Evolutionary conservation across 2,113 vertebrate genomes (phyloP), one percentile per base, ranked within the genome.

Genomic region (Strigops habroptila): DNA sequence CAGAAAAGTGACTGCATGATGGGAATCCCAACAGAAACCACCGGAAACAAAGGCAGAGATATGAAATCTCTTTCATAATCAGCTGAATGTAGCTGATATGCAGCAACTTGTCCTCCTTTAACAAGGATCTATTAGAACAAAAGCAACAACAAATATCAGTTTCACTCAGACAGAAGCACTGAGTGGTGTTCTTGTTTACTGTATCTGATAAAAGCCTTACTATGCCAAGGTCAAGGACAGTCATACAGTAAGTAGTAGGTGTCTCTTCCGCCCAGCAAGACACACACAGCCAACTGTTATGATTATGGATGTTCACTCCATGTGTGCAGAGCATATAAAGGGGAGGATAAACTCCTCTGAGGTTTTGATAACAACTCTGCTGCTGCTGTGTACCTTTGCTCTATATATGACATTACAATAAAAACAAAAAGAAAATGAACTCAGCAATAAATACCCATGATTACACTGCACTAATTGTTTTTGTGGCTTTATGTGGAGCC

Each of bases 1-100:
- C 63, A 55, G 80, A n/a, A 85, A 86, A 91, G 85, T 18, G 55
- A 62, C 80, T 85, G 88, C 90, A 85, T 75, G 81, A 80, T 64
- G 86, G 96, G 90, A 93, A 92, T 94, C 76, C 91, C 90, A 91
- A 60, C 77, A 89, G 96, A 71, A 96, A 70, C 43, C 94, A 82
- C 62, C 13, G 2, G 10, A 79, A 62, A 85, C 88, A 70, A 74
- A 90, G 85, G 71, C 3, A 0, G 70, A 46, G 88, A 59, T n/a
- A 30, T 0, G 41, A 82, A 69, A 79, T 70, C 70, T 87, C 77
- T 62, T 18, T 19, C 39, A 3, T 2, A 7, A 25, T 17, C 25
- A 27, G 79, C 76, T 65, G 43, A 35, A 46, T 2, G 9, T 8
- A 6, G 25, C 82, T 80, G 75, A 70, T 30, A 41, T 0, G 33